Evolutionary conservation across 2,797 vertebrate genomes (phyloP).

Genomic region (Pterois miles): DNA sequence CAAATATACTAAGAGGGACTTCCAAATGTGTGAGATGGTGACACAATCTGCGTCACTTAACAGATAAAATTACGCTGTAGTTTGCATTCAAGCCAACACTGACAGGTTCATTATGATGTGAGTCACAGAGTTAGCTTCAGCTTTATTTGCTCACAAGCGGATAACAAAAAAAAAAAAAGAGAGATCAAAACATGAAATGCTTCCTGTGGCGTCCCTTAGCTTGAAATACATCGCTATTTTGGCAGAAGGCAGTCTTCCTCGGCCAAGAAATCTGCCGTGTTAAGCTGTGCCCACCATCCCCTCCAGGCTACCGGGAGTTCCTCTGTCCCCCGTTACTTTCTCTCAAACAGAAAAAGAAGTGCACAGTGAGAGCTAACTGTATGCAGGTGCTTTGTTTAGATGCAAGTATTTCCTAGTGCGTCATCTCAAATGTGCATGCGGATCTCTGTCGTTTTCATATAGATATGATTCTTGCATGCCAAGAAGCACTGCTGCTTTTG

Average conservation of each 20-base stretch:
- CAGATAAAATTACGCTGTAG: background rate
- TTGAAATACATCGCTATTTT: slow-evolving; percentile 54
- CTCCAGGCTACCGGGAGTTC: slow-evolving; percentile 38
- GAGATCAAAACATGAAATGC: slow-evolving; percentile 47
- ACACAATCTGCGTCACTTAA: slow-evolving; percentile 8
- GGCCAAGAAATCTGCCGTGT: slow-evolving; percentile 56
- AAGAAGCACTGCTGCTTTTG: slow-evolving; percentile 28
- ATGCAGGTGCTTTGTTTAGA: background rate
- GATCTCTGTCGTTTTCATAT: background rate
- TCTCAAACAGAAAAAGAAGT: slow-evolving; percentile 9
- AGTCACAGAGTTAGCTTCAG: slow-evolving; percentile 14
- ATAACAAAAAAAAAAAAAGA: slow-evolving; percentile 38
- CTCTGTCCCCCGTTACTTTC: slow-evolving; percentile 35
- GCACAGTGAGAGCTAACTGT: background rate
- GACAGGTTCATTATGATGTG: slow-evolving; percentile 9
- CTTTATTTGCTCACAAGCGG: slow-evolving; percentile 1
- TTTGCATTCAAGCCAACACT: background rate
- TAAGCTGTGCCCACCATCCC: slow-evolving; percentile 45
- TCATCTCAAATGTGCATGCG: background rate
- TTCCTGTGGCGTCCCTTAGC: slow-evolving; percentile 46
- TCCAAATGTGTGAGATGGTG: background rate
- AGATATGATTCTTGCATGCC: slow-evolving; percentile 26
- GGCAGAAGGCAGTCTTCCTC: slow-evolving; percentile 41
- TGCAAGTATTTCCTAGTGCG: background rate
- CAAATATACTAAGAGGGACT: background rate